These are phyloP conservation scores for Paracyclopina nana DNA, from an alignment of 1,140 invertebrate species.

Conservation along the genomic window DNA sequence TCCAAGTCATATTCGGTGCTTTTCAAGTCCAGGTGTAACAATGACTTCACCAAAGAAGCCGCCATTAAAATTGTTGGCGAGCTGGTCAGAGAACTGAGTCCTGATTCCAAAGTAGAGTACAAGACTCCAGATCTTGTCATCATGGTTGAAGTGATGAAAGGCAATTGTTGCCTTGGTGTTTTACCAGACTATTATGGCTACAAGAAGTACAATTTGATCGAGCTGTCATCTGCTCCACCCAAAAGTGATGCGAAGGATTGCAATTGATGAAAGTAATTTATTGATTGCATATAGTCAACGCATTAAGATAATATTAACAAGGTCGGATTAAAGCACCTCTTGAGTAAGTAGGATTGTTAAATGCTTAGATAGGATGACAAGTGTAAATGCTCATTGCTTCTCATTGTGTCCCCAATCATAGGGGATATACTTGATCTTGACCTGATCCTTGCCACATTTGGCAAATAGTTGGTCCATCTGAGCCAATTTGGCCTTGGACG, in stretches of 20 bases:
- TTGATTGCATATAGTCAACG: too few relatives aligned
- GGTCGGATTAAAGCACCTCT: too few relatives aligned
- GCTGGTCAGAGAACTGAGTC: not conserved
- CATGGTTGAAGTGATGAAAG: slow-evolving; percentile 2
- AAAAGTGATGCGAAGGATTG: not conserved
- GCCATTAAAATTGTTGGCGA: not conserved
- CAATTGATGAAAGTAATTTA: too few relatives aligned
- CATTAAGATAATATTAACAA: too few relatives aligned
- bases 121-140: not conserved
- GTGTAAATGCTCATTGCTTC: too few relatives aligned
- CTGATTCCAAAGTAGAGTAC: not conserved
- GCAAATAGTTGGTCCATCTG: not conserved
- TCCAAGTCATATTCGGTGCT: not conserved
- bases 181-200: not conserved
- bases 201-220: slow-evolving; percentile 12
- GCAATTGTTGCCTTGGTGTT: slow-evolving; percentile 8
- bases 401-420: slow-evolving; percentile 19
- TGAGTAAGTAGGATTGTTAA: too few relatives aligned
- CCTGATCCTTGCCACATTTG: too few relatives aligned
- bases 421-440: slow-evolving; percentile 15
- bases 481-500: slow-evolving; percentile 5
- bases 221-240: not conserved
- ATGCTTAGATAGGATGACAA: too few relatives aligned
- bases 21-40: slow-evolving; percentile 2
- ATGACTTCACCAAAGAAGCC: not conserved